A percentile compares a stretch with the other conserved stretches of the same genome.
phyloP scores from a whole-genome alignment of 1,140 invertebrate species.

The Drosophila yakuba region DNA sequence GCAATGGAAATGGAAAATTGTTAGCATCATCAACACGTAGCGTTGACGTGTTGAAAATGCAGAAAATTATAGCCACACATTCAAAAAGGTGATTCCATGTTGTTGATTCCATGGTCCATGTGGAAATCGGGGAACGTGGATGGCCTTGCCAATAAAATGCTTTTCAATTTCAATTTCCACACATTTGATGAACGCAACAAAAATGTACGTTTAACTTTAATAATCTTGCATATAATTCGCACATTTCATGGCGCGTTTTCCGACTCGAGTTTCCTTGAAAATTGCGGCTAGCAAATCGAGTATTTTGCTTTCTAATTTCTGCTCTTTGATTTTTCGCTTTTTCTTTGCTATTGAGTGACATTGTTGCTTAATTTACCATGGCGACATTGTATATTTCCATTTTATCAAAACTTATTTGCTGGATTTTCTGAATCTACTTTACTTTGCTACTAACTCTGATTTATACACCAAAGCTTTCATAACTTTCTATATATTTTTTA shows the following conservation, averaged over 20 bases:
- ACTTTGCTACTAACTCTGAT: too few relatives aligned
- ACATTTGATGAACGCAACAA: conserved; percentile 43
- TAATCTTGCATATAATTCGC: conserved; percentile 16
- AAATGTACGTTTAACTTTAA: conserved; percentile 71
- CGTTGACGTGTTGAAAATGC: conserved; percentile 70
- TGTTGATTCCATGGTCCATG: too few relatives aligned
- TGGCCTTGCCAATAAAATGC: conserved; percentile 68
- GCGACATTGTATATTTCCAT: not conserved
- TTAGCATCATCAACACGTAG: conserved; percentile 72
- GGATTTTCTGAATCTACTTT: not conserved
- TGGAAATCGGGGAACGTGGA: not conserved
- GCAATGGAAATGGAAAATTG: conserved; percentile 61
- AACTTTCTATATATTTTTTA: not conserved
- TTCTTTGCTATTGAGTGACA: too few relatives aligned
- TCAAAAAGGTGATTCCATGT: not conserved
- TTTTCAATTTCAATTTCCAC: conserved; percentile 74
- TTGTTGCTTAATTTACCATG: not conserved
- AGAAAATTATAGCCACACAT: conserved; percentile 47
- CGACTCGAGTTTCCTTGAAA: not conserved
- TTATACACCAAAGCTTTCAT: not conserved
- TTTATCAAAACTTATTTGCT: too few relatives aligned
- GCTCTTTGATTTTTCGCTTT: not conserved
- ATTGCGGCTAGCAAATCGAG: not conserved
- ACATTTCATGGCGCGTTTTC: conserved; percentile 3
- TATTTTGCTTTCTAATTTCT: not conserved